Conservation (phyloP, 1,140 invertebrate genomes). For the Drosophila nebulosa region DNA sequence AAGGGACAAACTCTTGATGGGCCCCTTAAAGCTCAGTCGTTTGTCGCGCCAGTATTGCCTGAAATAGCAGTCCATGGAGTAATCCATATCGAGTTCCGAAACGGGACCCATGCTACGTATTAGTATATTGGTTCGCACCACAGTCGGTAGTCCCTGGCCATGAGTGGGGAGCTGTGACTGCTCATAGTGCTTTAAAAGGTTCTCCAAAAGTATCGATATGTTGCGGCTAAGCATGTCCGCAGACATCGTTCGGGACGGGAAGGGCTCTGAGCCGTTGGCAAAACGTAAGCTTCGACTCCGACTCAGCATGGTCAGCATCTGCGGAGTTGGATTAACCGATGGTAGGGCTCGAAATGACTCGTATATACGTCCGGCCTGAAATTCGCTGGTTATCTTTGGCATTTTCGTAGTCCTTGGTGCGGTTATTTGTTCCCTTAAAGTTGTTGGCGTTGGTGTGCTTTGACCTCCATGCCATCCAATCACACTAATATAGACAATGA, state of each 20-base stretch:
- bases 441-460: neutral
- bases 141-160: slow-evolving; percentile 90
- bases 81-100: slow-evolving; percentile 97
- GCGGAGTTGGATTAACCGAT: neutral
- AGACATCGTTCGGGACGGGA: slow-evolving; percentile 81
- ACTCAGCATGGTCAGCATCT: neutral
- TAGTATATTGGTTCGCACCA: slow-evolving; percentile 95
- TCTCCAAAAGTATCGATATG: slow-evolving; percentile 91
- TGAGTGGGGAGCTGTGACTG: slow-evolving; percentile 93
- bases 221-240: slow-evolving; percentile 89
- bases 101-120: slow-evolving; percentile 97
- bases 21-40: slow-evolving; percentile 90
- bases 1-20: slow-evolving; percentile 90
- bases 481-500: slow-evolving; percentile 7
- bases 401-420: neutral
- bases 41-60: slow-evolving; percentile 94
- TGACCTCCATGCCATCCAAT: slow-evolving; percentile 1
- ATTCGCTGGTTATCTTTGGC: slow-evolving; percentile 56
- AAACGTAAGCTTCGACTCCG: slow-evolving; percentile 7
- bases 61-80: slow-evolving; percentile 98
- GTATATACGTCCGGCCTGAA: slow-evolving; percentile 64
- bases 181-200: slow-evolving; percentile 94
- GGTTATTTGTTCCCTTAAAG: neutral
- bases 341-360: slow-evolving; percentile 55
- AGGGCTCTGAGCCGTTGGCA: slow-evolving; percentile 3